Evolutionary conservation across 2,113 vertebrate genomes (phyloP).

Genomic region (Chauna torquata): DNA sequence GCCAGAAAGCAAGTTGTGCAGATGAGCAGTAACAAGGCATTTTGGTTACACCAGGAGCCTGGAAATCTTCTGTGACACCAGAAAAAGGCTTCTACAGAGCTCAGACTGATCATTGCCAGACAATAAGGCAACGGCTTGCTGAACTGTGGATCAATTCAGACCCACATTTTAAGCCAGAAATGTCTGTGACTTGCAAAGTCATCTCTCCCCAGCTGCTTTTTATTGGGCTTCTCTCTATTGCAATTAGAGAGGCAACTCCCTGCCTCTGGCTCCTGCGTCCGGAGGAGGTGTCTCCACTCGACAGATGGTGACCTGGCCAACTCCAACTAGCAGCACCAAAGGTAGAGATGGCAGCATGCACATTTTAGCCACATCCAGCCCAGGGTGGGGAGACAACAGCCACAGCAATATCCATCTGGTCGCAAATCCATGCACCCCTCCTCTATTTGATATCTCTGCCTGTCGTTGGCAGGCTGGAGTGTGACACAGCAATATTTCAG

Average conservation of each 20-base stretch:
- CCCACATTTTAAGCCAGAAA: background rate
- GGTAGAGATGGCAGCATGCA: background rate
- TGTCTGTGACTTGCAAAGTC: background rate
- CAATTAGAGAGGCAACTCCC: background rate
- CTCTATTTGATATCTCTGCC: background rate
- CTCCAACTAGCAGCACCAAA: background rate
- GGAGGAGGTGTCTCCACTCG: background rate
- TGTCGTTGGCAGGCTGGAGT: background rate
- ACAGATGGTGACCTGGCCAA: background rate
- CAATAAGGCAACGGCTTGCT: background rate
- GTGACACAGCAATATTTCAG: background rate
- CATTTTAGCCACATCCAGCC: background rate
- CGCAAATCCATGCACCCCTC: background rate
- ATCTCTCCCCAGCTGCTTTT: background rate
- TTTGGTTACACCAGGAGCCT: background rate
- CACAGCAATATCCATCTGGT: background rate
- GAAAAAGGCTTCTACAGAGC: background rate
- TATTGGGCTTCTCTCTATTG: background rate
- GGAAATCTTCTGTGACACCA: background rate
- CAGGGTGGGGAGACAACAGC: background rate
- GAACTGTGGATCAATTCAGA: accelerated
- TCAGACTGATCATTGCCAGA: background rate
- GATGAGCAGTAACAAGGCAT: background rate
- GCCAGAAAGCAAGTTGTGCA: background rate
- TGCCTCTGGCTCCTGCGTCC: background rate